Evolutionary conservation across 1,140 invertebrate species (phyloP), one percentile per base, ranked within the genome.

Genomic region (Medauroidea extradentata): DNA sequence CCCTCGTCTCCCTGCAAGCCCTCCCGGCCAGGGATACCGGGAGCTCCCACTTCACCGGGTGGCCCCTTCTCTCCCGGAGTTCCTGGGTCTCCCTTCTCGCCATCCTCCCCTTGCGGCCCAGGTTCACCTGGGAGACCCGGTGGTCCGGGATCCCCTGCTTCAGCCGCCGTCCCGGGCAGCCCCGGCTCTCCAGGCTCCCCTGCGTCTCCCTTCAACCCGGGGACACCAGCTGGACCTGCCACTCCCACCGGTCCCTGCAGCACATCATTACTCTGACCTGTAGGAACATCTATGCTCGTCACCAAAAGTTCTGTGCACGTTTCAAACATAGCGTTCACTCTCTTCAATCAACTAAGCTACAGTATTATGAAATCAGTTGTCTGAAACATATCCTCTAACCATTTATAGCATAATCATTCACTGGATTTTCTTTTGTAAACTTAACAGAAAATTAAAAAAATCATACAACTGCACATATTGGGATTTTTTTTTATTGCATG

Each of bases 81-180:
- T 1, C 88, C 88, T 66, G 85, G 88, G 53, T 87, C 86, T 0
- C 88, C 88, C 61, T 81, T 78, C 64, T 83, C 80, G 0, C 87
- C 87, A 43, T 75, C 64, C 11, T 68, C 64, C 7, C 88, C 88
- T 9, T 75, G 69, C 13, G 72, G 55, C 24, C 71, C 71, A 25
- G 65, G 64, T 2, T 57, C 55, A 58, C 75, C 75, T 4, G 62
- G 21, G 16, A 51, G 27, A 41, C 71, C 70, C 27, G 66, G 57
- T 27, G 58, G 62, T 56, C 78, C 77, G 42, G 71, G 69, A 23
- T 62, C 62, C 52, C 73, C 57, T 52, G 68, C 53, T 41, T 62
- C 58, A 59, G 69, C 57, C 59, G 70, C 54, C 27, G 57, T 44
- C 38, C 73, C 73, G 19, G 67, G 65, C 59, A 70, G 64, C 25